Evolutionary conservation across 2,888 invertebrate genomes (phyloP), one percentile per base, ranked within the genome.

Genomic region (Exocentrus adspersus): DNA sequence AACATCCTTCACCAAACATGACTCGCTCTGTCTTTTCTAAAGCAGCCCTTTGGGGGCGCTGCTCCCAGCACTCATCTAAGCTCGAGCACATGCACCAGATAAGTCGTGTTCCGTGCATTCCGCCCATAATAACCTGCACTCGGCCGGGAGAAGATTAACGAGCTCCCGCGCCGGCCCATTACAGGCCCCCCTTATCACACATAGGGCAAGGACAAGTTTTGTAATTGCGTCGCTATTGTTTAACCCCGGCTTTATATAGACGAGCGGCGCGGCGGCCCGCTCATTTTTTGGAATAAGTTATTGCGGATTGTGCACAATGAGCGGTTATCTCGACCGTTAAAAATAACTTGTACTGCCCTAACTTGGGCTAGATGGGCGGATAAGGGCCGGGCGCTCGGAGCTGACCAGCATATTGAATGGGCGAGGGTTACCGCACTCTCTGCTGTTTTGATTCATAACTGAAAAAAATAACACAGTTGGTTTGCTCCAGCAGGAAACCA

Each of bases 221-320:
- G 73, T 75, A 75, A 75, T 48, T 48, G 48, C 20, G 24, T 12
- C 75, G n/a, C n/a, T n/a, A n/a, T 76, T 72, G 75, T 76, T 76
- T 76, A 76, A 77, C 76, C 75, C 75, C 76, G 65, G 56, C 68
- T 69, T 61, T 59, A 74, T 74, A 73, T 72, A 77, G 21, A 14
- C 21, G 12, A 21, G 48, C 24, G 14, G 14, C 21, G 14, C 24
- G 48, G 14, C 24, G 48, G 3, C 48, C 17, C n/a, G 10, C 51
- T 17, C n/a, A 51, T 51, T 51, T 32, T 51, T 32, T 37, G n/a
- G 30, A 51, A 32, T 32, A 32, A 51, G 30, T 51, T 51, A 51
- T 51, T 9, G 32, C 19, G 10, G 19, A 51, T 30, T 51, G 21
- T 51, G 24, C 17, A 32, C 32, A 32, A 51, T 37, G 9, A n/a